phyloP scores from a whole-genome alignment of 2,797 vertebrate species.

The Stomatorhinus walkeri region DNA sequence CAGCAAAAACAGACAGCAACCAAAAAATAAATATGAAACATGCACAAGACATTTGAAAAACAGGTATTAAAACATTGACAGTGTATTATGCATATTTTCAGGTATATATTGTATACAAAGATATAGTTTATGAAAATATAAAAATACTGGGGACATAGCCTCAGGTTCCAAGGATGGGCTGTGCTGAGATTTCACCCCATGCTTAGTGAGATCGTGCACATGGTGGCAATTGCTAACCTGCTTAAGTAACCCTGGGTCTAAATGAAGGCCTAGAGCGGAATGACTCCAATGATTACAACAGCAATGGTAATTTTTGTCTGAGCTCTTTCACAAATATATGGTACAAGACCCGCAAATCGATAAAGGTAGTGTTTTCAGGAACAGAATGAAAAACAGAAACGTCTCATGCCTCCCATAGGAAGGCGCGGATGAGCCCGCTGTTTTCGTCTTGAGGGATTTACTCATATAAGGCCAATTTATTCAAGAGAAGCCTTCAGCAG shows the following conservation, averaged over 20 bases:
- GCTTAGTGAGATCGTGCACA: background rate
- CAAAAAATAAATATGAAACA: background rate
- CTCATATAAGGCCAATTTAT: constrained; percentile 27
- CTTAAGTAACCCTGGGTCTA: background rate
- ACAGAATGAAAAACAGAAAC: background rate
- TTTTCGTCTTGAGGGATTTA: constrained; percentile 20
- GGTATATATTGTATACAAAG: background rate
- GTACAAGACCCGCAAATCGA: background rate
- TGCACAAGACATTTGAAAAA: background rate
- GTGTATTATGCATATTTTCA: background rate
- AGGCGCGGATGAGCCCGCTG: background rate
- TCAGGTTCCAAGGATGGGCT: background rate
- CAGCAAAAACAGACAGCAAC: background rate
- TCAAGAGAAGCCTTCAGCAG: background rate
- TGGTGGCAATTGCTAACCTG: too few species aligned
- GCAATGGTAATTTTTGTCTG: background rate
- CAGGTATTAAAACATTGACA: background rate
- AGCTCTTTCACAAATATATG: background rate
- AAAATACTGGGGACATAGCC: background rate
- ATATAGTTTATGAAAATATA: background rate
- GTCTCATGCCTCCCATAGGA: background rate
- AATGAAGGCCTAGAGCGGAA: background rate
- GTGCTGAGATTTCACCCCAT: background rate
- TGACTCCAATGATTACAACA: background rate
- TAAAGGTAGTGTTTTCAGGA: background rate